phyloP scores from a whole-genome alignment of 2,888 invertebrate genomes.

The Lissocephala sabroskyi region DNA sequence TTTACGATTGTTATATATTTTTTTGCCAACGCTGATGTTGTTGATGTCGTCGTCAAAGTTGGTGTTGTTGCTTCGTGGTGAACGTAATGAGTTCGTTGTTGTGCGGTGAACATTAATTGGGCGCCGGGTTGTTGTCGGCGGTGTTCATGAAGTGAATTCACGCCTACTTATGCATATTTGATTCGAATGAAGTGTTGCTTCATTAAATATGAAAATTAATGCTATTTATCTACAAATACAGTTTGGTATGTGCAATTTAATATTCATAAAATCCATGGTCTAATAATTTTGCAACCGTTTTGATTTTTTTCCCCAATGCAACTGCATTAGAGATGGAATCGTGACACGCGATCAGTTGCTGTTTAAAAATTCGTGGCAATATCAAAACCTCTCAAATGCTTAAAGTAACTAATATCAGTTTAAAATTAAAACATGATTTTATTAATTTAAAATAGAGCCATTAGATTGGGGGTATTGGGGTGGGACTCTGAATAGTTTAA shows the following conservation, averaged over 20 bases:
- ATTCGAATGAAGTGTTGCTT: slow-evolving; percentile 48
- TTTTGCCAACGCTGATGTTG: too few species aligned
- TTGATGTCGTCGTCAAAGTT: too few species aligned
- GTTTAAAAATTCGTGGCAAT: too few species aligned
- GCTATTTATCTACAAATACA: slow-evolving; percentile 40
- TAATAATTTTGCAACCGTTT: slow-evolving; percentile 13
- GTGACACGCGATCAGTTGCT: too few species aligned
- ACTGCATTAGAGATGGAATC: too few species aligned
- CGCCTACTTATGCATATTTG: slow-evolving; percentile 8
- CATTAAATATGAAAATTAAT: slow-evolving; percentile 56
- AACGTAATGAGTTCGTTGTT: slow-evolving; percentile 42
- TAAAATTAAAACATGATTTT: too few species aligned
- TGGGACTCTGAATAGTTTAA: too few species aligned
- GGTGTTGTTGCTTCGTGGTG: too few species aligned
- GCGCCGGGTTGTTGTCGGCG: slow-evolving; percentile 6
- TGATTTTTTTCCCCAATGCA: neutral
- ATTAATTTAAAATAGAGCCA: too few species aligned
- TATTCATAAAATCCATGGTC: slow-evolving; percentile 33
- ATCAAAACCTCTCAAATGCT: too few species aligned
- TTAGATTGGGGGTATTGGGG: too few species aligned
- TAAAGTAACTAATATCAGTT: too few species aligned
- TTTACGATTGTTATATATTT: neutral
- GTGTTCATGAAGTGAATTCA: slow-evolving; percentile 19
- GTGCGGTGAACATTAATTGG: slow-evolving; percentile 39
- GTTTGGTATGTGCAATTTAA: slow-evolving; percentile 34